A percentile compares a stretch with the other conserved stretches of the same genome.
Evolutionary conservation across 2,888 invertebrate species (phyloP).

Genomic region (Pharmacophagus antenor): DNA sequence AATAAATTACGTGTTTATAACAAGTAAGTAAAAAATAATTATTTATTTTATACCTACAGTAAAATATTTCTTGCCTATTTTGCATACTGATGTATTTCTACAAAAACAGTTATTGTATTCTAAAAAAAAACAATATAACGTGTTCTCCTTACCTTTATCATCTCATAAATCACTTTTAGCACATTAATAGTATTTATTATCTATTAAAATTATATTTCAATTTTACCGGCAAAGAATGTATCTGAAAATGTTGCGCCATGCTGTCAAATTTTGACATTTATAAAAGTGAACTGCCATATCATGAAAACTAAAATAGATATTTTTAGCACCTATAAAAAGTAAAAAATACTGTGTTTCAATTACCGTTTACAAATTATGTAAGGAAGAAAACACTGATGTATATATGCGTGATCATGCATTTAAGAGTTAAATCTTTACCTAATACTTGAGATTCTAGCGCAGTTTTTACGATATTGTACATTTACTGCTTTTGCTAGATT

Average conservation of each 20-base stretch:
- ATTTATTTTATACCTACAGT: constrained; percentile 26
- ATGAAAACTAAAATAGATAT: too few species aligned
- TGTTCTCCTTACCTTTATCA: constrained; percentile 33
- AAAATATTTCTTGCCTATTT: constrained; percentile 30
- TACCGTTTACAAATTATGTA: constrained; percentile 30
- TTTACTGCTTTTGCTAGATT: too few species aligned
- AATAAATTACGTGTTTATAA: constrained; percentile 31
- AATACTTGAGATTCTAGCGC: too few species aligned
- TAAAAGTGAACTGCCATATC: constrained; percentile 31
- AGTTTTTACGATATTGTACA: too few species aligned
- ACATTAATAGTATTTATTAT: constrained; percentile 32
- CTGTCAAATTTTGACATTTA: constrained; percentile 30
- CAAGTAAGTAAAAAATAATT: constrained; percentile 31
- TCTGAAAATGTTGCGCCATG: constrained; percentile 30
- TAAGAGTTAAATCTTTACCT: constrained; percentile 15
- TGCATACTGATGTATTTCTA: constrained; percentile 37
- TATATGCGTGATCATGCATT: constrained; percentile 30
- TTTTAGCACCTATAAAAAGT: constrained; percentile 34
- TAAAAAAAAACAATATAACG: constrained; percentile 26
- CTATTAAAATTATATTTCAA: constrained; percentile 31
- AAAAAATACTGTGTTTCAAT: constrained; percentile 31
- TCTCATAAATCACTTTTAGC: constrained; percentile 33
- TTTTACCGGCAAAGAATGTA: constrained; percentile 29
- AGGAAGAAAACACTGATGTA: constrained; percentile 29
- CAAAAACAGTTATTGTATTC: constrained; percentile 35